Percentiles rank a stretch among this genome's conserved stretches.
Evolutionary conservation across 2,113 vertebrate genomes (phyloP).

Genomic region (Panthera leo): DNA sequence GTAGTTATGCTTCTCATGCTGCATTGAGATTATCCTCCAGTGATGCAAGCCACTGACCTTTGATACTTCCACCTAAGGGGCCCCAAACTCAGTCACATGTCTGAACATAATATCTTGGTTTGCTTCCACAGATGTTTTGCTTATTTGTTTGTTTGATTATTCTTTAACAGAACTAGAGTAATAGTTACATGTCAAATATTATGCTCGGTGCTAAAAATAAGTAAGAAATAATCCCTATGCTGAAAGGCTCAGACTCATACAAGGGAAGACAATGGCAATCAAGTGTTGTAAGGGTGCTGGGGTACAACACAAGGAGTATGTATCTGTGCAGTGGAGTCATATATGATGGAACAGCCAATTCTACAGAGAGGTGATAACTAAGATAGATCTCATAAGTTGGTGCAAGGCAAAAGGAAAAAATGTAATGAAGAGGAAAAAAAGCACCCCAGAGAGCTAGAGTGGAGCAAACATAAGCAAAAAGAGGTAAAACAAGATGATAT

Average conservation of each 20-base stretch:
- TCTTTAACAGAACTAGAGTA: neutral
- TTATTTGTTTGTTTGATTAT: neutral
- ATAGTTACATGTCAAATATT: neutral
- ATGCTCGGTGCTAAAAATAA: neutral
- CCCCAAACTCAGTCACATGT: neutral
- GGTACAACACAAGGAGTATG: neutral
- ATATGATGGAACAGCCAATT: neutral
- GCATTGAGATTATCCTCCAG: neutral
- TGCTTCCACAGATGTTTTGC: neutral
- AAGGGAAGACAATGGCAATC: neutral
- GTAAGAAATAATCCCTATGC: neutral
- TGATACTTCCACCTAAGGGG: neutral
- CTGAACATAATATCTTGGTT: neutral
- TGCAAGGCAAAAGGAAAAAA: neutral
- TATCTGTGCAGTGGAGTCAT: neutral
- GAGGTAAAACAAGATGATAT: neutral
- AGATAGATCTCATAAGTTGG: neutral
- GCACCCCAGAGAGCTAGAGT: neutral
- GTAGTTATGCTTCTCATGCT: neutral
- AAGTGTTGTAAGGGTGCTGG: neutral
- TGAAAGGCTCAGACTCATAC: neutral
- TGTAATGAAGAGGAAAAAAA: neutral
- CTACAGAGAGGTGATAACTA: neutral
- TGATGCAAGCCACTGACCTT: neutral
- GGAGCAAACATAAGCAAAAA: neutral